Evolutionary conservation across 2,888 invertebrate genomes (phyloP).

Genomic region (Troilus luridus): DNA sequence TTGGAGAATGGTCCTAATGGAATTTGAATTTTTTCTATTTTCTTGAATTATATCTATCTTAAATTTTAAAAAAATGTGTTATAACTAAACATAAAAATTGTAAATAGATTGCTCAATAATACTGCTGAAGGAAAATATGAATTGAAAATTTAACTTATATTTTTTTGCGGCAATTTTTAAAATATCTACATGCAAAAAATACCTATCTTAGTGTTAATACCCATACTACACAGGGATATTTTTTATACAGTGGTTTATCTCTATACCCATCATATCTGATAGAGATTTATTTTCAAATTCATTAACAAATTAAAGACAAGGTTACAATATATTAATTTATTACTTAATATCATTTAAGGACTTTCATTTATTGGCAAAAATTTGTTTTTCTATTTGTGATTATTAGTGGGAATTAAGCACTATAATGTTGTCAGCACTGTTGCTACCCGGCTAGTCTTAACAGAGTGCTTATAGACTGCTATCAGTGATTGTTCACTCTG

Average conservation of each 20-base stretch:
- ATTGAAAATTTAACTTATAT: no score
- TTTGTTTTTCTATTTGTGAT: not conserved
- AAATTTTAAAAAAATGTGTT: no score
- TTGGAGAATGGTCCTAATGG: no score
- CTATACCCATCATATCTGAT: not conserved
- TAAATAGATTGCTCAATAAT: no score
- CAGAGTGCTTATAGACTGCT: not conserved
- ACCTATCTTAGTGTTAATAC: not conserved
- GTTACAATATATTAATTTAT: not conserved
- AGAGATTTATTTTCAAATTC: not conserved
- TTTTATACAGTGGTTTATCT: not conserved
- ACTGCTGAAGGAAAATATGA: no score
- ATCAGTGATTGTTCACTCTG: not conserved
- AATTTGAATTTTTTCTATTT: no score
- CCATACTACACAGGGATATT: not conserved
- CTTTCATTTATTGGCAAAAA: not conserved
- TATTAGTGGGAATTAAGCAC: not conserved
- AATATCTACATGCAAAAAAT: not conserved
- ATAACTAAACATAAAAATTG: no score
- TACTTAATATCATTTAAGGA: not conserved
- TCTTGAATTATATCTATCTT: no score
- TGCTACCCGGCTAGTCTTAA: conserved; percentile 10
- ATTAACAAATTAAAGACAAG: not conserved
- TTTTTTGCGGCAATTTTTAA: no score
- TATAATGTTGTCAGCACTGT: not conserved